Evolutionary conservation across 2,888 invertebrate species (phyloP), one percentile per base, ranked within the genome.

Genomic region (Drosophila maculinotata): DNA sequence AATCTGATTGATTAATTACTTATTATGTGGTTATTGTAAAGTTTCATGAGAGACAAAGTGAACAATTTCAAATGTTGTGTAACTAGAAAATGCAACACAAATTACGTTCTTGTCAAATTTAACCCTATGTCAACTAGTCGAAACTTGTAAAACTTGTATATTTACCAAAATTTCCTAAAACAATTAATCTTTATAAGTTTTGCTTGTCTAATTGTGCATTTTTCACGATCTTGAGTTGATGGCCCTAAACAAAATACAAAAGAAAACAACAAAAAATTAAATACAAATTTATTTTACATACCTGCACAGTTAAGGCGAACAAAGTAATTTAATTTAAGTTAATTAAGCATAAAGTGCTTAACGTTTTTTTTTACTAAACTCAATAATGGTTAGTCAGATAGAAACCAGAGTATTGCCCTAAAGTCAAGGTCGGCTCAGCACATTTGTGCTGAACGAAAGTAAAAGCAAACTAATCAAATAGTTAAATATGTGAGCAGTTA

Each of bases 361-460:
- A 31, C 14, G 14, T n/a, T n/a, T n/a, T n/a, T n/a, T n/a, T n/a
- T n/a, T n/a, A n/a, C 57, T n/a, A 47, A 58, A 51, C 30, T 31
- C 14, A 3, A 36, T 39, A 30, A 12, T 20, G 35, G 7, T 49
- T 25, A 15, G 25, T 25, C 41, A 23, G 25, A 25, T n/a, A n/a
- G n/a, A n/a, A n/a, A n/a, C 28, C 12, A 47, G 26, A 6, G n/a
- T 23, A 8, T 35, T 33, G 31, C 6, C 14, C 30, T 36, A 12
- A 57, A 63, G 63, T 77, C 81, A 81, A 79, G 79, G 79, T 69
- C 77, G 33, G 9, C 9, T 39, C 23, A 38, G 48, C 53, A 41
- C 41, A 64, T 47, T 69, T 12, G 52, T n/a, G n/a, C n/a, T n/a
- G n/a, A n/a, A 57, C 47, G 72, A 81, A 81, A 80, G 79, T 80